Evolutionary conservation across 2,797 vertebrate genomes (phyloP), one percentile per base, ranked within the genome.

Genomic region (Xenops minutus): DNA sequence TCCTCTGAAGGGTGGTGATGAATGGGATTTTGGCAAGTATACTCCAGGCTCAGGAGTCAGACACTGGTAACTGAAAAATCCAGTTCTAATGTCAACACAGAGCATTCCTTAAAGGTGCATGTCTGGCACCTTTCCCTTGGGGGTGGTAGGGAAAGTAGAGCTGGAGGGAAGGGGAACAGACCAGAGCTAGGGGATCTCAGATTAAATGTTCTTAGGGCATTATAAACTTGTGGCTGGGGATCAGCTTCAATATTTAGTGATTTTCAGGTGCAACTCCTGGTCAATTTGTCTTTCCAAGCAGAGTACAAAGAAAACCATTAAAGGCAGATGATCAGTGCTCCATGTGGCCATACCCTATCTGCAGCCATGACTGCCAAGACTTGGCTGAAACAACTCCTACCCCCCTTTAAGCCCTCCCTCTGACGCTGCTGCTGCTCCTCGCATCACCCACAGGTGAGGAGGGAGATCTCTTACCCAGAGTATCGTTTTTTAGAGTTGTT

Each of bases 401-500:
- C 46, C 54, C 46, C n/a, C 69, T 73, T 37, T 23, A 58, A 59
- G 51, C 83, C 92, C 95, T 73, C 95, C 95, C 76, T 72, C 85
- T 86, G 37, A 71, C 61, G 26, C 80, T 93, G 68, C 85, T 78
- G 68, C 76, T 82, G 56, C 32, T 83, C 91, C 85, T 84, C 64
- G 79, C 89, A 80, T 44, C 46, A 78, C 62, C 16, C 90, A 74
- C 16, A 29, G 81, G 89, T 91, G 81, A 97, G 83, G 88, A 94
- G 48, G 68, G 63, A 88, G 87, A 76, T 75, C 69, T 93, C 99
- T 98, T 98, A 99, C 99, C 99, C 99, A 96, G 98, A 98, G n/a
- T 99, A 99, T 76, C 98, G 98, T 55, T 98, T 98, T 93, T 98
- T 98, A 64, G 97, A 98, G 95, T 98, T 98, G 82, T 98, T 98